Percentiles rank a stretch among this genome's conserved stretches.
phyloP scores from a whole-genome alignment of 2,113 vertebrate genomes.

The Bambusicola thoracicus region DNA sequence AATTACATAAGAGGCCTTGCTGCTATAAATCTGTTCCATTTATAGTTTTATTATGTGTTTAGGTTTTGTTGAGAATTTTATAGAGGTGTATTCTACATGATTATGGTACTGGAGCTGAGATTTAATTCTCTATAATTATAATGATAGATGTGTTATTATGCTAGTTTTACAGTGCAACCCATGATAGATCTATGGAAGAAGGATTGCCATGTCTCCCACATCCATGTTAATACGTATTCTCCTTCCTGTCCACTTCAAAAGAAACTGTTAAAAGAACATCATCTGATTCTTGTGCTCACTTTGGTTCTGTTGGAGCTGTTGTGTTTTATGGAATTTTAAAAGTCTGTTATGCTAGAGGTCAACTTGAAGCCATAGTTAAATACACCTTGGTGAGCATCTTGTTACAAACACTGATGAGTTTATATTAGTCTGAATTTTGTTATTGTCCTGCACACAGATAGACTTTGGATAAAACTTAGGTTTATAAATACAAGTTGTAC shows the following conservation, averaged over 20 bases:
- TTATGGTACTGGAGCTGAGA: not conserved
- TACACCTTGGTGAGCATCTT: not conserved
- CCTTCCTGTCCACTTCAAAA: not conserved
- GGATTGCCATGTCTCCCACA: not conserved
- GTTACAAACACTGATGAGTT: not conserved
- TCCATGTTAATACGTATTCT: not conserved
- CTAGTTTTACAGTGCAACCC: not conserved
- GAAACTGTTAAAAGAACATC: not conserved
- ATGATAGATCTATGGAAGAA: too few relatives aligned
- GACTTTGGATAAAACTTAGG: not conserved
- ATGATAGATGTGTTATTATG: not conserved
- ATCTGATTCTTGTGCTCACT: not conserved
- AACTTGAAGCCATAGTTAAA: not conserved
- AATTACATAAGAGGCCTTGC: not conserved
- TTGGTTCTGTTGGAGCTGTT: not conserved
- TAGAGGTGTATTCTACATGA: not conserved
- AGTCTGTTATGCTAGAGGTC: not conserved
- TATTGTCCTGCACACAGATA: not conserved
- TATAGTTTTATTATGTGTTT: not conserved
- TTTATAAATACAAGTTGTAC: fast-evolving
- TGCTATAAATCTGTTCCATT: not conserved
- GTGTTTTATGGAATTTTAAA: not conserved
- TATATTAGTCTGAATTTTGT: not conserved
- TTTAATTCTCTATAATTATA: not conserved
- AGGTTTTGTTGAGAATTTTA: not conserved